phyloP scores from a whole-genome alignment of 2,888 invertebrate genomes.

The Leistus spinibarbis region DNA sequence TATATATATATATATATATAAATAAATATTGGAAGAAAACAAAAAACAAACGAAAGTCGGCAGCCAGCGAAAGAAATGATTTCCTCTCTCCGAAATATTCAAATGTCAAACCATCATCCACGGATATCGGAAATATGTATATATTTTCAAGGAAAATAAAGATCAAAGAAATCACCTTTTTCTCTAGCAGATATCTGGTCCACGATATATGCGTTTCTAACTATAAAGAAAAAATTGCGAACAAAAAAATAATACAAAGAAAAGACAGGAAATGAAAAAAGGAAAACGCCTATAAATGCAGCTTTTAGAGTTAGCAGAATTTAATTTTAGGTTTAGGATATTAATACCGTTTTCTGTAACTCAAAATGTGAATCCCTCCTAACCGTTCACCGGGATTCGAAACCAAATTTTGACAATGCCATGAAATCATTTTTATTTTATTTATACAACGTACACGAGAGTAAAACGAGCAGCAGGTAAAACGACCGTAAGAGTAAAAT shows the following conservation, averaged over 20 bases:
- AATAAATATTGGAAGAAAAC: neutral
- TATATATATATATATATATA: too few species aligned
- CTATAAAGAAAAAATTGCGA: constrained; percentile 24
- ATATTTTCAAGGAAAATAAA: constrained; percentile 24
- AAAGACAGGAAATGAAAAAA: too few species aligned
- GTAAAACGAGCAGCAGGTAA: neutral
- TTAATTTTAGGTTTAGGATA: too few species aligned
- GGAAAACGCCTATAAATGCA: too few species aligned
- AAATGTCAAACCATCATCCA: constrained; percentile 32
- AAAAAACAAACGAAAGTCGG: neutral
- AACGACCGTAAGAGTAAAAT: neutral
- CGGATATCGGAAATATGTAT: constrained; percentile 38
- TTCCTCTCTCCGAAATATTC: neutral
- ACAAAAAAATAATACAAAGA: neutral
- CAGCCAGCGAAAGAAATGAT: neutral
- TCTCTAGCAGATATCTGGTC: constrained; percentile 14
- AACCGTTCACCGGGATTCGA: too few species aligned
- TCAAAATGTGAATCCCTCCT: too few species aligned
- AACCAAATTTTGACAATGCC: too few species aligned
- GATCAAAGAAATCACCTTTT: constrained; percentile 34
- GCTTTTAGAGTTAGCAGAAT: too few species aligned
- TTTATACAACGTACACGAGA: neutral
- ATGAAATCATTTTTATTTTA: too few species aligned
- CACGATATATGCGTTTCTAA: constrained; percentile 33
- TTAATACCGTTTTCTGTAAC: too few species aligned